These are phyloP conservation scores for Tapera naevia DNA, from an alignment of 2,797 vertebrate species.

Conservation along the genomic window DNA sequence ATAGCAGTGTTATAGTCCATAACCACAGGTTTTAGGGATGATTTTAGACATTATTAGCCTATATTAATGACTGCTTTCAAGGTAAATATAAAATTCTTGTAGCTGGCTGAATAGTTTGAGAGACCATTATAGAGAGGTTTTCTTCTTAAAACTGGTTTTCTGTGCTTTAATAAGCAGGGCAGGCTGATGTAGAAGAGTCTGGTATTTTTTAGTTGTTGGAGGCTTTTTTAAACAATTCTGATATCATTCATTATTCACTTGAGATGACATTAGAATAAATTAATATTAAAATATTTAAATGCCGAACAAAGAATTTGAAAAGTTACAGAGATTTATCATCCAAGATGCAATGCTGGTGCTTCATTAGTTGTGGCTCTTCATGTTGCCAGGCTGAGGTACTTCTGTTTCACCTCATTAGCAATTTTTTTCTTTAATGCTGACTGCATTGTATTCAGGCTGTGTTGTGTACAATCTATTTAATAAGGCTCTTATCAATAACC, in stretches of 20 bases:
- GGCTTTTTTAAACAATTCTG: slow-evolving; percentile 22
- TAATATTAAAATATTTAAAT: slow-evolving; percentile 78
- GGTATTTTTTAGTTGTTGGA: background rate
- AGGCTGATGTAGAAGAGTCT: background rate
- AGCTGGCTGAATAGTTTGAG: background rate
- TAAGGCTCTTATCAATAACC: background rate
- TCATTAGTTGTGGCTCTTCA: slow-evolving; percentile 17
- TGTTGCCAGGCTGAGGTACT: background rate
- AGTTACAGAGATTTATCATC: slow-evolving; percentile 64
- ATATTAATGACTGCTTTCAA: slow-evolving; percentile 6
- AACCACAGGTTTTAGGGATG: background rate
- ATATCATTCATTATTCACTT: slow-evolving; percentile 53
- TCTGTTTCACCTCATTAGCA: slow-evolving; percentile 2
- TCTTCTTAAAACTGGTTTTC: background rate
- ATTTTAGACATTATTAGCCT: background rate
- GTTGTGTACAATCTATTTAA: background rate
- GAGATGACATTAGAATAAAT: slow-evolving; percentile 68
- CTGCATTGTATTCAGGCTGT: background rate
- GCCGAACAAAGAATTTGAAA: slow-evolving; percentile 48
- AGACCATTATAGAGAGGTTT: background rate
- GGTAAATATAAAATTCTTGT: background rate
- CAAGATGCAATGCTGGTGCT: background rate
- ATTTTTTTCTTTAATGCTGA: background rate
- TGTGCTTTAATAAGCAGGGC: background rate
- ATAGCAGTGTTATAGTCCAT: background rate